Evolutionary conservation across 23 tunicate species (phyloP).

Genomic region (Botrylloides violaceus): DNA sequence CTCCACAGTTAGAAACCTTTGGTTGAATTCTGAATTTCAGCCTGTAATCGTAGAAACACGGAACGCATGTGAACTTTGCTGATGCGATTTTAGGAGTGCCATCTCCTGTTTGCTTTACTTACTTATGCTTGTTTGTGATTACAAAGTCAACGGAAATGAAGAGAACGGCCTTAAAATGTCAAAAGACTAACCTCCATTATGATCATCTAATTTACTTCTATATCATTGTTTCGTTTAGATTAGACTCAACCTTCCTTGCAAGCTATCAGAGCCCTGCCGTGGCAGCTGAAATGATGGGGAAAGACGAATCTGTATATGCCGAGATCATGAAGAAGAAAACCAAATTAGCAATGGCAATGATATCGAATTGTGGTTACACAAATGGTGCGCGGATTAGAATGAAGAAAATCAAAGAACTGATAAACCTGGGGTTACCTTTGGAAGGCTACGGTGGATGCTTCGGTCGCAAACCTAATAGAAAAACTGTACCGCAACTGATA

Average conservation of each 20-base stretch:
- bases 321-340: background rate
- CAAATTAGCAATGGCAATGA: background rate
- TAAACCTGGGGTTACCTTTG: background rate
- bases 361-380: constrained; percentile 5
- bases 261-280: background rate
- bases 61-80: too few relatives aligned
- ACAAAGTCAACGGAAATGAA: too few relatives aligned
- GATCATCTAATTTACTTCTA: too few relatives aligned
- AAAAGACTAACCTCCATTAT: too few relatives aligned
- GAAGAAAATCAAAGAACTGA: background rate
- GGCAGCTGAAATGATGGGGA: background rate
- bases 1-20: too few relatives aligned
- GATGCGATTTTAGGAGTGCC: too few relatives aligned
- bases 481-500: background rate
- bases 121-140: too few relatives aligned
- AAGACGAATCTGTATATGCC: background rate
- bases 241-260: background rate
- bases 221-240: too few relatives aligned
- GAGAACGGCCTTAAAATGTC: too few relatives aligned
- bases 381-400: constrained; percentile 17
- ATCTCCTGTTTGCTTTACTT: too few relatives aligned
- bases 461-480: background rate
- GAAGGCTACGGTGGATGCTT: background rate
- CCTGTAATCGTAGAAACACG: too few relatives aligned
- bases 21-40: too few relatives aligned